Percentiles rank a stretch among this genome's conserved stretches.
Conservation (phyloP, 2,888 invertebrate species). For the Dioctria linearis region DNA sequence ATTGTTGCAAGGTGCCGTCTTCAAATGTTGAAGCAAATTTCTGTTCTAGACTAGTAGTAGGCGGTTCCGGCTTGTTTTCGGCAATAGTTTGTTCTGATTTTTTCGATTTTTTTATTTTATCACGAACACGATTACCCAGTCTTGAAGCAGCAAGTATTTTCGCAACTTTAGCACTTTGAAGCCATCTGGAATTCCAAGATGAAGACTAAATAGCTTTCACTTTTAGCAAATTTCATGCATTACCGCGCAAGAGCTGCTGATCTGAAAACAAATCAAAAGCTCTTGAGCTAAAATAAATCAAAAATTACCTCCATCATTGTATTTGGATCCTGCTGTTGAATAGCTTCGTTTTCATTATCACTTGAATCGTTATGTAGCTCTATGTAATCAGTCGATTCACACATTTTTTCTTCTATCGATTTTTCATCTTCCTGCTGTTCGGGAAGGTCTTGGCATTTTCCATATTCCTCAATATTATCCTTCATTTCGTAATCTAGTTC, state of each 20-base stretch:
- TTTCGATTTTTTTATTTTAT: conserved; percentile 73
- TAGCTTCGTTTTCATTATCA: conserved; percentile 58
- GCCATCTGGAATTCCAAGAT: conserved; percentile 76
- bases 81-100: conserved; percentile 60
- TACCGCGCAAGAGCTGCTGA: conserved; percentile 33
- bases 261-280: conserved; percentile 16
- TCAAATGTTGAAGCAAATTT: conserved; percentile 66
- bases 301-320: conserved; percentile 20
- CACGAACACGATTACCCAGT: conserved; percentile 75
- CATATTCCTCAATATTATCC: conserved; percentile 64
- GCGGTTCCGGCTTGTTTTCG: conserved; percentile 57
- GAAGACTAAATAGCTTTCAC: conserved; percentile 30
- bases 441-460: conserved; percentile 55
- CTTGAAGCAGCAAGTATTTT: conserved; percentile 74
- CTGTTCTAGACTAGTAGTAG: conserved; percentile 48
- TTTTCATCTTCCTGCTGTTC: conserved; percentile 31
- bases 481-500: conserved; percentile 70
- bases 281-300: neutral
- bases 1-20: conserved; percentile 75
- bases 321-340: conserved; percentile 43
- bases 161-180: conserved; percentile 76
- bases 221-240: conserved; percentile 56
- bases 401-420: conserved; percentile 14
- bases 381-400: conserved; percentile 49
- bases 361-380: conserved; percentile 61